Base-by-base conservation (phyloP, 2,888 invertebrate genomes). In the Taenaris catops region DNA sequence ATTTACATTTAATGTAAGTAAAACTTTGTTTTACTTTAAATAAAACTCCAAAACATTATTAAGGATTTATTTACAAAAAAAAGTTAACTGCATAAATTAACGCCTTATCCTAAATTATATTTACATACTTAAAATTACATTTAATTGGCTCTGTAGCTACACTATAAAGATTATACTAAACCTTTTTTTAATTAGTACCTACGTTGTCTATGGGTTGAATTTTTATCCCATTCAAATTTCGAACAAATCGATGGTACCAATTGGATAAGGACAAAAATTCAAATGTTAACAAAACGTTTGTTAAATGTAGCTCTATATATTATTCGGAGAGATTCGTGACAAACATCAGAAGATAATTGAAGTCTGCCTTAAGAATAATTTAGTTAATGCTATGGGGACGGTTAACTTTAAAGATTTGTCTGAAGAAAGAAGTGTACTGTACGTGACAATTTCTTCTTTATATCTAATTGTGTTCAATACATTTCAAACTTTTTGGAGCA, bases 1-100 rank as follows among this genome's bases (percentile, higher is more conserved):
- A 20, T n/a, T n/a, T n/a, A n/a, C n/a, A 28, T 10, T 31, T 28
- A 27, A 25, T 18, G 24, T 34, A 9, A 24, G 7, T 24, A 34
- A 12, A 8, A 4, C 6, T 14, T 5, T 25, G 4, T 19, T 35
- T 37, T 43, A 25, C 44, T 39, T 27, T 33, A 34, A 35, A 45
- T 39, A 23, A 24, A 41, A 34, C 37, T 4, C 41, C 36, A 42
- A 19, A 8, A 25, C 32, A 41, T 26, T 37, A 44, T 49, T 44
- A 46, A 62, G 60, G 58, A 40, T 83, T 80, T 86, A 86, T 84
- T 83, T 84, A 84, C 84, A 84, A 72, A 69, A 62, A n/a, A 63
- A 64, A 58, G 51, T 44, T 48, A 48, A 45, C 59, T 60, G 64
- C 69, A 84, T 84, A 84, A 86, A 84, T 86, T 78, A 86, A 74